Conservation (phyloP, 2,113 vertebrate species). For the Cyanistes caeruleus region DNA sequence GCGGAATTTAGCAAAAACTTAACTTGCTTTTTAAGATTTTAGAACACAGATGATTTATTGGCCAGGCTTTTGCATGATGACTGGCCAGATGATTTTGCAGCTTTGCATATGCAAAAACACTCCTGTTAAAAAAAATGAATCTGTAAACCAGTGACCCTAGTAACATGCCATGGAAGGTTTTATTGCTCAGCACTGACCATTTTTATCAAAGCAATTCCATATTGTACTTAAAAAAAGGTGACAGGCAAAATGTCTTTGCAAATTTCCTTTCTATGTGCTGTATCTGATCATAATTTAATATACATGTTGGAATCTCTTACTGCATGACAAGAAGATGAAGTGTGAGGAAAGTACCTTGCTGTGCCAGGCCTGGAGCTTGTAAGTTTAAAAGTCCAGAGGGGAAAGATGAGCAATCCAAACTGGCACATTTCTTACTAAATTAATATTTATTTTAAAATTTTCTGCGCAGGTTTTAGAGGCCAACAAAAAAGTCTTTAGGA, state of each 20-base stretch:
- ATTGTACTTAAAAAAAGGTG: neutral
- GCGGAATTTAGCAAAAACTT: neutral
- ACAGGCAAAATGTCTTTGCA: neutral
- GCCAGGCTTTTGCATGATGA: neutral
- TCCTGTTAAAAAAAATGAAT: neutral
- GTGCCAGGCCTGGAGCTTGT: neutral
- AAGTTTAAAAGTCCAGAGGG: neutral
- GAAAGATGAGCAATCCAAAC: neutral
- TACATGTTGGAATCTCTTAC: neutral
- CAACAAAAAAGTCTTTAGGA: neutral
- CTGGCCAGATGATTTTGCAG: too few species aligned
- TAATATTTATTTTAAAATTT: neutral
- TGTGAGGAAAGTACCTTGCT: neutral
- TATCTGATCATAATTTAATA: neutral
- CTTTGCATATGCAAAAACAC: neutral
- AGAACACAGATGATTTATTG: neutral
- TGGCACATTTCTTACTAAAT: neutral
- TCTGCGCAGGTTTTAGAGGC: neutral
- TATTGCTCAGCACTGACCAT: neutral
- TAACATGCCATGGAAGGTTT: neutral
- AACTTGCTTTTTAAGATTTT: neutral
- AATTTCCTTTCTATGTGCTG: neutral
- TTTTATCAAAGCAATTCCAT: neutral
- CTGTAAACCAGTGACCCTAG: neutral
- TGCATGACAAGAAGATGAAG: neutral